Percentiles rank a stretch among this genome's conserved stretches.
phyloP scores from a whole-genome alignment of 1,140 invertebrate genomes.

The Schlechtendalia chinensis region DNA sequence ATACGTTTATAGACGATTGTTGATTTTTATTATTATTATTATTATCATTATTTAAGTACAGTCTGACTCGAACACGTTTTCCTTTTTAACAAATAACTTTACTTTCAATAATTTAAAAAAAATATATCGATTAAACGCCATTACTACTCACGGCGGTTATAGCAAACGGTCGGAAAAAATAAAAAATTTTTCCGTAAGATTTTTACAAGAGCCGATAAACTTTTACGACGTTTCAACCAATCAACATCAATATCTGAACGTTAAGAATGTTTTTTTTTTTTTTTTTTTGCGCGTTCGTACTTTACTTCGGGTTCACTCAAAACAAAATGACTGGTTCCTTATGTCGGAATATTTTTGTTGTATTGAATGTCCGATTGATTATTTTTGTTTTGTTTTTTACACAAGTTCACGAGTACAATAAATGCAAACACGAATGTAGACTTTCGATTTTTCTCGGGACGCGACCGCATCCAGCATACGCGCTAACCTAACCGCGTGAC shows the following conservation, averaged over 20 bases:
- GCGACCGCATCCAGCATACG: too few species aligned
- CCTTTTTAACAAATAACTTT: conserved; percentile 17
- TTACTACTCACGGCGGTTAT: neutral
- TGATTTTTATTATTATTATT: too few species aligned
- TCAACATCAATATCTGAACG: neutral
- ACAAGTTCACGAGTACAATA: too few species aligned
- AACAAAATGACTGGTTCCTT: too few species aligned
- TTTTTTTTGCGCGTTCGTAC: too few species aligned
- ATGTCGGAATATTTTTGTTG: too few species aligned
- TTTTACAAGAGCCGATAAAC: neutral
- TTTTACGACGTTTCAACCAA: neutral
- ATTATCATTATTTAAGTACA: neutral
- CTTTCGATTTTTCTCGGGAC: too few species aligned
- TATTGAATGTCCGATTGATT: too few species aligned
- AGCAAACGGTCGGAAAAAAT: neutral
- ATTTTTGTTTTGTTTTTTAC: too few species aligned
- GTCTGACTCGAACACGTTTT: neutral
- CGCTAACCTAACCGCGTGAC: too few species aligned
- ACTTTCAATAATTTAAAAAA: conserved; percentile 28
- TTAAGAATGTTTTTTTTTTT: neutral
- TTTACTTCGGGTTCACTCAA: too few species aligned
- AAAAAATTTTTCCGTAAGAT: conserved; percentile 5
- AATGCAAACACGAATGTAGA: too few species aligned
- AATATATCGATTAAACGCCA: conserved; percentile 34
- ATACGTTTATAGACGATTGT: neutral